These are phyloP conservation scores for Phrynosoma blainvillii DNA, from an alignment of 2,113 vertebrate genomes.

Conservation along the genomic window DNA sequence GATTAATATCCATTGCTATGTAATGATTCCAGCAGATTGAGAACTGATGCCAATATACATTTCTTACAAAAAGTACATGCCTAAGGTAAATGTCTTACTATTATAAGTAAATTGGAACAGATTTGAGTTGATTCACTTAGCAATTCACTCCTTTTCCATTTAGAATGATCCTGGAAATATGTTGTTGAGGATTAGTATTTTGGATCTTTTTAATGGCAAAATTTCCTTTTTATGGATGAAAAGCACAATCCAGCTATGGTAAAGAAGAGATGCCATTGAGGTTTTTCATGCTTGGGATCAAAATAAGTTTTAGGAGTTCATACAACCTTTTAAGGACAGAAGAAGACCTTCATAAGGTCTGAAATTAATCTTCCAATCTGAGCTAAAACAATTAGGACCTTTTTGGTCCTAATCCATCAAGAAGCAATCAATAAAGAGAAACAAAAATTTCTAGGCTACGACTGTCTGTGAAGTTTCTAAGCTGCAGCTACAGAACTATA, in stretches of 20 bases:
- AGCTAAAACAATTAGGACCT: no score
- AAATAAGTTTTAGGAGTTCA: no score
- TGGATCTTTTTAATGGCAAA: background rate
- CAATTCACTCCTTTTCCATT: background rate
- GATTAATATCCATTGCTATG: conserved; percentile 59
- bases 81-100: conserved; percentile 50
- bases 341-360: background rate
- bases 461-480: no score
- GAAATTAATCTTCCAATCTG: background rate
- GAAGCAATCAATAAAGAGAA: no score
- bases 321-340: background rate
- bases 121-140: conserved; percentile 10
- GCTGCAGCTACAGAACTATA: no score
- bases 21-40: conserved; percentile 48
- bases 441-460: no score
- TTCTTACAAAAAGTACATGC: conserved; percentile 28
- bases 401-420: no score
- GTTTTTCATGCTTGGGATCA: background rate
- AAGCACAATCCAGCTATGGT: background rate
- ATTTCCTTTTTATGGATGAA: background rate
- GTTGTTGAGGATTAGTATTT: background rate
- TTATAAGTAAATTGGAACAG: background rate
- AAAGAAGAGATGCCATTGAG: background rate
- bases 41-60: conserved; percentile 40
- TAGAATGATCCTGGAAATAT: background rate